Evolutionary conservation across 2,888 invertebrate genomes (phyloP).

Genomic region (Drosophila melanosoma): DNA sequence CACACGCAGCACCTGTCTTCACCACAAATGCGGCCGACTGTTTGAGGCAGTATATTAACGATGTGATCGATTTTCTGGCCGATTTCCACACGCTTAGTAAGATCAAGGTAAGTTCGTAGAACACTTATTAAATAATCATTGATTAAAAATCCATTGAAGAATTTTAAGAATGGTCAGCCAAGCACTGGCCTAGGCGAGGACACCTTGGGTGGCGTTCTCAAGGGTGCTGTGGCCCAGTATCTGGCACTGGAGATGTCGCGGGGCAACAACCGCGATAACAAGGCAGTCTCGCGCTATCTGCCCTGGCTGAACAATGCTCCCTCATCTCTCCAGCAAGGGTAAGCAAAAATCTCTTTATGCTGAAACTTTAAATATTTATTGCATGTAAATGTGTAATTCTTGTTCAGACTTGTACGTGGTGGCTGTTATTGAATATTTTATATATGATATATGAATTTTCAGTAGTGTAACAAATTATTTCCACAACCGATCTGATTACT

Average conservation of each 20-base stretch:
- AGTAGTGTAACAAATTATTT: neutral
- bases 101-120: constrained; percentile 90
- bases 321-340: constrained; percentile 93
- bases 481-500: neutral
- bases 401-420: neutral
- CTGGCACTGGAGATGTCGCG: constrained; percentile 97
- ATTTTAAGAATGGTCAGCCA: constrained; percentile 87
- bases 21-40: constrained; percentile 97
- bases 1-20: constrained; percentile 84
- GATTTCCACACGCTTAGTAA: constrained; percentile 98
- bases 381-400: neutral
- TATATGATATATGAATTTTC: neutral
- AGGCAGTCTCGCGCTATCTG: constrained; percentile 91
- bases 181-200: constrained; percentile 95
- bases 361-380: neutral
- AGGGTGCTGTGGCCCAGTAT: constrained; percentile 97
- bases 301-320: constrained; percentile 96
- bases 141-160: constrained; percentile 52
- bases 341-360: constrained; percentile 36
- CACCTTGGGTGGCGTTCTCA: constrained; percentile 97
- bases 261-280: constrained; percentile 93
- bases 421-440: neutral
- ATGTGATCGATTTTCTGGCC: constrained; percentile 96
- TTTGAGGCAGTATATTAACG: constrained; percentile 95
- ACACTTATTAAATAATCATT: fast-evolving